Percentiles rank a stretch among this genome's conserved stretches.
phyloP scores from a whole-genome alignment of 1,140 invertebrate genomes.

The Lasioglossum baleicum region DNA sequence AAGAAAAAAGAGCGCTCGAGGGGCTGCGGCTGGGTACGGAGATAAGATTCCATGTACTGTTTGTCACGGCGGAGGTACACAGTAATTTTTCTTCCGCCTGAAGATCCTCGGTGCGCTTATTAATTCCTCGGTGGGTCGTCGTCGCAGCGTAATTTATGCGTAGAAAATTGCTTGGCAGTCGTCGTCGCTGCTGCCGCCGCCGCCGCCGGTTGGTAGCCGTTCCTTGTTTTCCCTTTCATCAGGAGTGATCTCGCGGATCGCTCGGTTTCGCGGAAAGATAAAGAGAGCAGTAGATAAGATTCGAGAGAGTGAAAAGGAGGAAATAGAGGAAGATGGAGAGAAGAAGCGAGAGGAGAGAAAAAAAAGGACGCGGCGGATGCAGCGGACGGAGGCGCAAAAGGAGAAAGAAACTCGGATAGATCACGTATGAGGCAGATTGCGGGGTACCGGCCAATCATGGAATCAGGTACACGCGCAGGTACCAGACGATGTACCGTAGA shows the following conservation, averaged over 20 bases:
- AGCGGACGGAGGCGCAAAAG: not conserved
- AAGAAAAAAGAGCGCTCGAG: too few species aligned
- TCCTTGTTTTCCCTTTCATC: conserved; percentile 22
- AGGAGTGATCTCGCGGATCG: not conserved
- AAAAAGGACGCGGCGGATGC: not conserved
- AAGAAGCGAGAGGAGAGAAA: not conserved
- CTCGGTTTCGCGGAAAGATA: too few species aligned
- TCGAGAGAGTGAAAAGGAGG: not conserved
- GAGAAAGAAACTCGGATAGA: conserved; percentile 62
- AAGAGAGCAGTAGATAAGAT: not conserved
- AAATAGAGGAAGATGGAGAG: not conserved
- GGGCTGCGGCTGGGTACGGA: too few species aligned
- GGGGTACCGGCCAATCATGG: conserved; percentile 67
- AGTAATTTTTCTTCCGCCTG: too few species aligned
- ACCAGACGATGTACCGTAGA: conserved; percentile 60
- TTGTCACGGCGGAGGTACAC: too few species aligned
- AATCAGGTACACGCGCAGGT: conserved; percentile 67
- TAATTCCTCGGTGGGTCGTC: not conserved
- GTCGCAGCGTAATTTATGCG: conserved; percentile 5
- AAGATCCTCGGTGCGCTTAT: not conserved
- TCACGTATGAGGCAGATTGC: conserved; percentile 71
- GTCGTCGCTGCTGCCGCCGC: too few species aligned
- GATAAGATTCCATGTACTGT: too few species aligned
- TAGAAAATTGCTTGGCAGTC: not conserved
- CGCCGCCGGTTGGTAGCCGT: not conserved